A percentile compares a stretch with the other conserved stretches of the same genome.
These are phyloP conservation scores for Acipenser oxyrinchus DNA, from an alignment of 2,797 vertebrate species.

Conservation along the genomic window DNA sequence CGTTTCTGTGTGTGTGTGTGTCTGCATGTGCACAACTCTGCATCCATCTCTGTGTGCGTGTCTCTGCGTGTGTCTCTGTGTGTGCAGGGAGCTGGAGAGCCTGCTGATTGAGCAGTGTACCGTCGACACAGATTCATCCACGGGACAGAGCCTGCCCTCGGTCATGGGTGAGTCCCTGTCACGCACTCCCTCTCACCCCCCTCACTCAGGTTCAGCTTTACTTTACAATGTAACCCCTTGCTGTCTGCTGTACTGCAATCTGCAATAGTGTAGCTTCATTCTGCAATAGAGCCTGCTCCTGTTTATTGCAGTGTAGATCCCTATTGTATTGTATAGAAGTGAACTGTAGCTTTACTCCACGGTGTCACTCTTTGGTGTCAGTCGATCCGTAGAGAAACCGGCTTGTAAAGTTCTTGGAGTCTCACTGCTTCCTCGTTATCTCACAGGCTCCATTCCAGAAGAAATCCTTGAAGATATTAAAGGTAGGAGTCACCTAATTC, in stretches of 20 bases:
- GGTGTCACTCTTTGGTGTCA: too few relatives aligned
- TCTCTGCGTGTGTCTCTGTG: neutral
- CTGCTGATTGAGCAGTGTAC: constrained; percentile 84
- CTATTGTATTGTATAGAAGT: too few relatives aligned
- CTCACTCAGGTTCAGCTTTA: neutral
- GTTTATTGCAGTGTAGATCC: too few relatives aligned
- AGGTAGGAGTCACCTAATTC: constrained; percentile 53
- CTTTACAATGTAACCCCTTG: too few relatives aligned
- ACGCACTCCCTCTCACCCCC: neutral
- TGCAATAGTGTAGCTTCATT: too few relatives aligned
- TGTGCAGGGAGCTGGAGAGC: constrained; percentile 73
- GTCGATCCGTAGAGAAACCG: too few relatives aligned
- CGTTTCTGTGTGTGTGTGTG: neutral
- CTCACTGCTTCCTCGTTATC: too few relatives aligned
- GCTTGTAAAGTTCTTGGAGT: too few relatives aligned
- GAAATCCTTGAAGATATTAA: constrained; percentile 91
- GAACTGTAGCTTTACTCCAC: too few relatives aligned
- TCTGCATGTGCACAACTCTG: neutral
- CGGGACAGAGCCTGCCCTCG: constrained; percentile 77
- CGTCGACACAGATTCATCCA: constrained; percentile 76
- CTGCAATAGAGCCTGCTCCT: too few relatives aligned
- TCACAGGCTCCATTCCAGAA: constrained; percentile 77
- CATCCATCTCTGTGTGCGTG: neutral
- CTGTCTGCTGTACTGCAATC: too few relatives aligned
- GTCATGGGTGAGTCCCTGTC: constrained; percentile 70